Percentiles rank a stretch among this genome's conserved stretches.
Evolutionary conservation across 2,113 vertebrate species (phyloP).

Genomic region (Dryoscopus gambensis): DNA sequence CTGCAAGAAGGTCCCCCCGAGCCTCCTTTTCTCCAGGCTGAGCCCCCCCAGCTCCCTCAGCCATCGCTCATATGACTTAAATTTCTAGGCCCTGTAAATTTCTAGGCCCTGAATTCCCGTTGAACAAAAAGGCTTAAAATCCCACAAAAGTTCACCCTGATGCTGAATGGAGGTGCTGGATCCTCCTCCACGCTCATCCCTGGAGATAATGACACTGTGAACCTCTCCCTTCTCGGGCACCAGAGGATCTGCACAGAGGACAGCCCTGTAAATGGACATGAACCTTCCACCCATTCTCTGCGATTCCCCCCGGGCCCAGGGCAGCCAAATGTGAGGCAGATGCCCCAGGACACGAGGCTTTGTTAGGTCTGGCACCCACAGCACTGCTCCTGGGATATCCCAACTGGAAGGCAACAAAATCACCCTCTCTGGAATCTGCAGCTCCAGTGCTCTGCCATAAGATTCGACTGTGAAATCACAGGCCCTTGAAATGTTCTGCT

Average conservation of each 20-base stretch:
- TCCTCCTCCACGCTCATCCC: not conserved
- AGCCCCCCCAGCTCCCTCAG: not conserved
- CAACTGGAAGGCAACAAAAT: not conserved
- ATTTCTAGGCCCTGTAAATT: not conserved
- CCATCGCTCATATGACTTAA: not conserved
- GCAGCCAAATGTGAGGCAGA: not conserved
- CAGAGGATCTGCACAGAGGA: not conserved
- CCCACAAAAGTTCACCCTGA: not conserved
- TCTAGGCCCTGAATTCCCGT: not conserved
- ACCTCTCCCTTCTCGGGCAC: not conserved
- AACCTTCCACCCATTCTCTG: not conserved
- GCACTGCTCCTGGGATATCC: not conserved
- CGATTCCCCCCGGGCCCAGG: not conserved
- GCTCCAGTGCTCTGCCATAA: accelerated
- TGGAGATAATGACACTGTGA: not conserved
- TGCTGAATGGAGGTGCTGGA: not conserved
- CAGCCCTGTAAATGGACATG: not conserved
- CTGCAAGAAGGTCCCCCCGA: not conserved
- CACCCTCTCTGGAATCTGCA: not conserved
- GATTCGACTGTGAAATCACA: not conserved
- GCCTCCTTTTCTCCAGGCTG: not conserved
- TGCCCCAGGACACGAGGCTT: not conserved
- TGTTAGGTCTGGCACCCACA: not conserved
- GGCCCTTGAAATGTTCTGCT: not conserved
- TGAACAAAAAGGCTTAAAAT: not conserved